phyloP scores from a whole-genome alignment of 2,113 vertebrate species.

The Upupa epops region DNA sequence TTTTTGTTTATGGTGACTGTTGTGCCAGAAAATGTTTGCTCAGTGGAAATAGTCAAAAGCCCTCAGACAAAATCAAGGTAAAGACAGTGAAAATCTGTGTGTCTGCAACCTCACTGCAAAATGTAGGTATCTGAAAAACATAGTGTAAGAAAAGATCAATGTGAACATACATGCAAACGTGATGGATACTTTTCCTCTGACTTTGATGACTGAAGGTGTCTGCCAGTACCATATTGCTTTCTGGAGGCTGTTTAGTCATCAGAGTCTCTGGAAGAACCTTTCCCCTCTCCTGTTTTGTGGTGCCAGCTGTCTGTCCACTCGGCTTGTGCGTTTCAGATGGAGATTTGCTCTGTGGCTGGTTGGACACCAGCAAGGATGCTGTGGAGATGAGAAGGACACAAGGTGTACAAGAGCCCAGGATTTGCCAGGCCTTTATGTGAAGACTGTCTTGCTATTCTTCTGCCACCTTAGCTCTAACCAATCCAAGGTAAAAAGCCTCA shows the following conservation, averaged over 20 bases:
- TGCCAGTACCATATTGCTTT: background rate
- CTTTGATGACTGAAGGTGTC: background rate
- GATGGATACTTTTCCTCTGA: background rate
- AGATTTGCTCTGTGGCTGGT: background rate
- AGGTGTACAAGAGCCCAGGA: background rate
- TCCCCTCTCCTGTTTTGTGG: background rate
- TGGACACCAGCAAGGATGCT: background rate
- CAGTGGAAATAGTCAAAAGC: background rate
- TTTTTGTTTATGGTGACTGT: background rate
- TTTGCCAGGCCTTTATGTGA: background rate
- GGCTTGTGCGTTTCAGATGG: rapidly evolving
- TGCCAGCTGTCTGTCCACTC: background rate
- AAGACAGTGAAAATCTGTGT: rapidly evolving
- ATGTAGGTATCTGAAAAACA: rapidly evolving
- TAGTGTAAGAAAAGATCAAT: background rate
- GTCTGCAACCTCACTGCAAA: background rate
- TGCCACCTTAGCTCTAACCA: background rate
- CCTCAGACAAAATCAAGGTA: background rate
- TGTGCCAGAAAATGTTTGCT: background rate
- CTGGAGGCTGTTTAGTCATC: background rate
- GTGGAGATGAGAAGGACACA: background rate
- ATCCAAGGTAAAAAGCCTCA: background rate
- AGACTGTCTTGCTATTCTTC: background rate
- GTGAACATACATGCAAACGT: background rate
- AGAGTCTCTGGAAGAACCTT: background rate